These are phyloP conservation scores for Coelinius sp. DNA, from an alignment of 2,888 invertebrate species.

Conservation along the genomic window DNA sequence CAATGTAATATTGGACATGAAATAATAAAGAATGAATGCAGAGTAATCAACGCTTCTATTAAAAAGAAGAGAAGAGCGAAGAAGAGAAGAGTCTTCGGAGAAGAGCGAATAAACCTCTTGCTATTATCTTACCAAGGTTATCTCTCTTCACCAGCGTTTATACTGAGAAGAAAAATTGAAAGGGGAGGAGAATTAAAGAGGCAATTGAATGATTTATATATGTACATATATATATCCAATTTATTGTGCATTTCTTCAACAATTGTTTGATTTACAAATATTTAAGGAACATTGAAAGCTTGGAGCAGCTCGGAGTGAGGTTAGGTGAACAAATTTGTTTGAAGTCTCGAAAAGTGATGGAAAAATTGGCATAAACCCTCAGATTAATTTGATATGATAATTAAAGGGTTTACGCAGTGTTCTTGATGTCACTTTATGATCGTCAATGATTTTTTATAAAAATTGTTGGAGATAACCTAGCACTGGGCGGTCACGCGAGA, in stretches of 20 bases:
- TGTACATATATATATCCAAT: not conserved
- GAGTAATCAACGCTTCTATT: slow-evolving; percentile 42
- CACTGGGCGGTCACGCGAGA: too few species aligned
- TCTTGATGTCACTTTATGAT: too few species aligned
- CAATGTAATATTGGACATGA: slow-evolving; percentile 27
- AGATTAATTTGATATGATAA: too few species aligned
- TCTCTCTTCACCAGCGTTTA: slow-evolving; percentile 33
- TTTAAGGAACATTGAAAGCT: too few species aligned
- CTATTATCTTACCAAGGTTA: slow-evolving; percentile 55
- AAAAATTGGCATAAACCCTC: too few species aligned
- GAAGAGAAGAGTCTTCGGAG: slow-evolving; percentile 39
- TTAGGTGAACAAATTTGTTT: too few species aligned
- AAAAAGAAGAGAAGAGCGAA: too few species aligned
- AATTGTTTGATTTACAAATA: slow-evolving; percentile 1
- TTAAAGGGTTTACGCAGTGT: too few species aligned
- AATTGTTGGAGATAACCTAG: too few species aligned
- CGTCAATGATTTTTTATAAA: too few species aligned
- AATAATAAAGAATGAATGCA: slow-evolving; percentile 8
- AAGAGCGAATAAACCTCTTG: slow-evolving; percentile 42
- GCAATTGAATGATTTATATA: not conserved
- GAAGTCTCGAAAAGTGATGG: too few species aligned
- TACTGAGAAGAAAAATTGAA: slow-evolving; percentile 15
- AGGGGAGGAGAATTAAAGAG: slow-evolving; percentile 3
- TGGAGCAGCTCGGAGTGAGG: too few species aligned
- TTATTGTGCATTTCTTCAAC: slow-evolving; percentile 18